A percentile compares a stretch with the other conserved stretches of the same genome.
Conservation (phyloP, 1,140 invertebrate species). For the Berghia stephanieae region DNA sequence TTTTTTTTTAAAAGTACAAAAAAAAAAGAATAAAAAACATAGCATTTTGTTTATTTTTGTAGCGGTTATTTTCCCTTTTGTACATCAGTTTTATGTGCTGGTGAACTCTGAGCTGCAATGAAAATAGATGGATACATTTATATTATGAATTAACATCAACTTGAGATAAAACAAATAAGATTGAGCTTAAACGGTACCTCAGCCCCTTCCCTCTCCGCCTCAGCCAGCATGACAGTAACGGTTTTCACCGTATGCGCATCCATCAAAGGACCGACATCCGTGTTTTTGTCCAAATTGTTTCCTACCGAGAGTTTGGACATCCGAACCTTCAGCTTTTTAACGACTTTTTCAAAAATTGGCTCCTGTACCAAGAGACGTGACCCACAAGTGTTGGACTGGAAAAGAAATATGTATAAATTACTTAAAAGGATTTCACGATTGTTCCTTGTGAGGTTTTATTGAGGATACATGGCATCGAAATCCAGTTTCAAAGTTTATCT, state of each 20-base stretch:
- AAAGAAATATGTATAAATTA: constrained; percentile 4
- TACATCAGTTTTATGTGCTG: too few species aligned
- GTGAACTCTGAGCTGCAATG: too few species aligned
- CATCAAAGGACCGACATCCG: constrained; percentile 67
- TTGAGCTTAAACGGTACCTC: too few species aligned
- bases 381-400: constrained; percentile 70
- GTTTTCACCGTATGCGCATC: constrained; percentile 56
- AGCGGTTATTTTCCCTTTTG: not conserved
- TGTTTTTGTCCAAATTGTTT: constrained; percentile 67
- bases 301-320: constrained; percentile 66
- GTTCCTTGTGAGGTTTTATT: not conserved
- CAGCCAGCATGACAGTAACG: constrained; percentile 62
- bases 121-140: too few species aligned
- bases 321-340: constrained; percentile 68
- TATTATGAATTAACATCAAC: too few species aligned
- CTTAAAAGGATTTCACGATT: not conserved
- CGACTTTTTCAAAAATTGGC: constrained; percentile 68
- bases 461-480: not conserved
- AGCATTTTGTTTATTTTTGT: not conserved
- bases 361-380: constrained; percentile 72
- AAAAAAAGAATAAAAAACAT: constrained; percentile 3
- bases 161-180: too few species aligned
- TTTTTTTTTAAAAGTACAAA: too few species aligned
- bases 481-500: not conserved
- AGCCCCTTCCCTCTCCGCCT: constrained; percentile 66